Evolutionary conservation across 2,113 vertebrate genomes (phyloP), one percentile per base, ranked within the genome.

Genomic region (Cettia cetti): DNA sequence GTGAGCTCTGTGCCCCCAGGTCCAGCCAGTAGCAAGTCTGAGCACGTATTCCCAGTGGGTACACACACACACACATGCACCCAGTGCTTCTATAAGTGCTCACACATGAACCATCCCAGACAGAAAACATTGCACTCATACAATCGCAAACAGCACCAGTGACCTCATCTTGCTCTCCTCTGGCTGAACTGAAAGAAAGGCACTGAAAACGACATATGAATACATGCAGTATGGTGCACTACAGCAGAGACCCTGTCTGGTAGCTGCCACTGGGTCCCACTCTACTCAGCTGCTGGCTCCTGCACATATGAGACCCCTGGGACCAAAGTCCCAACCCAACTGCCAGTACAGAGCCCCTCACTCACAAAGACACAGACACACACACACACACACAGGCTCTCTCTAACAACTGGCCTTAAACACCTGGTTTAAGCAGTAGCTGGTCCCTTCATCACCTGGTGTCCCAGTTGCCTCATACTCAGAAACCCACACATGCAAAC

Each of bases 291-390:
- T 42, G 10, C 42, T 66, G 26, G 13, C 5, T 61, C 20, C 7
- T 40, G 28, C 17, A 21, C 26, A 6, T 20, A 27, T 0, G 0
- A 69, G 33, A 54, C 2, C 22, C 3, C 10, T 50, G 35, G 23
- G 20, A 35, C 35, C 16, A 19, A 26, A 76, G 21, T 8, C 52
- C 18, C 9, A 7, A 0, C 47, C 28, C 69, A 63, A 27, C 3
- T 45, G 14, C 11, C 31, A 60, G 23, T 42, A 59, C 7, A 39
- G 76, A 76, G 18, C 4, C 20, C 33, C 52, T 70, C 45, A 39
- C 15, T n/a, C 45, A 31, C 19, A 80, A n/a, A 74, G 3, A 39
- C 44, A 44, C 18, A 72, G 19, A 54, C 28, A 47, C 5, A 37
- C n/a, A 61, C 14, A 44, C 4, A 60, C 11, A 49, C 15, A 53